Base-by-base conservation (phyloP, 2,888 invertebrate genomes). In the Lycocerus yunnanus region DNA sequence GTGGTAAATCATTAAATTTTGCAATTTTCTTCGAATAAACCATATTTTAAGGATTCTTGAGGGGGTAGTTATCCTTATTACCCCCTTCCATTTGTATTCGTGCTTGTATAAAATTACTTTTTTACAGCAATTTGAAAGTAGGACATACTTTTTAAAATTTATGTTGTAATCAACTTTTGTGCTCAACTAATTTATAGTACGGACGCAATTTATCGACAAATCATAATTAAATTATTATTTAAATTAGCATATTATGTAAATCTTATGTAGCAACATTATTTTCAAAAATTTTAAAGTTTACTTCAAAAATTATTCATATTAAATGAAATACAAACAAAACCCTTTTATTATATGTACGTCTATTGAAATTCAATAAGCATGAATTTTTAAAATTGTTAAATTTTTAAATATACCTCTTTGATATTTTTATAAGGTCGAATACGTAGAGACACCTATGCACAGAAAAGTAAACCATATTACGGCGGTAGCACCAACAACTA, bases 301-400 rank as follows among this genome's bases (percentile, higher is more conserved):
- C n/a, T n/a, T n/a, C n/a, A 16, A 60, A 20, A 63, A 18, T 63
- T 18, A 63, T 63, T 63, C 2, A 18, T 63, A n/a, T 18, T 16
- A 18, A 15, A 63, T 18, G 2, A 20, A 18, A n/a, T 18, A 18
- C 16, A 63, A 63, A 20, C 61, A 63, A 63, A 18, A 63, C 6
- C 18, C 13, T 20, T 16, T 18, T 63, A 63, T 18, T 63, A 18
- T n/a, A 20, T 63, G 11, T n/a, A 20, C 18, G 18, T 63, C 18
- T 63, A 63, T 63, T 20, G 61, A 63, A 63, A 63, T 63, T 63
- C 61, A 63, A 63, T 63, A 63, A 20, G 8, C 11, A 63, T 63
- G 18, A 63, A 63, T 63, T 63, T 63, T 63, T 18, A 63, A 63
- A 63, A 2, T 13, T 63, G 11, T 63, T n/a, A 24, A 24, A 24